Base-by-base conservation (phyloP, 2,888 invertebrate species). In the Chymomyza amoena region DNA sequence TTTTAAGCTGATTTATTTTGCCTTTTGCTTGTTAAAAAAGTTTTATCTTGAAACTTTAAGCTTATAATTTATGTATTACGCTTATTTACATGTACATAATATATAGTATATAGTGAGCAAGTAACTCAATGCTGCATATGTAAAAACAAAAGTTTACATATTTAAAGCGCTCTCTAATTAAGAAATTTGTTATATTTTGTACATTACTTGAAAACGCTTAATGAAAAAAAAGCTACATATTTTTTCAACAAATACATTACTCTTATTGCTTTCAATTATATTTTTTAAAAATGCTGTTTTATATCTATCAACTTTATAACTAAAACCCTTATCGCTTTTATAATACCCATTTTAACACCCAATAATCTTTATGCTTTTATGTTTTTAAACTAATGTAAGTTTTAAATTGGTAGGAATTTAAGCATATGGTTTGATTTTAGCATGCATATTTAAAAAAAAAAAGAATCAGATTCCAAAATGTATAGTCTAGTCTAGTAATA, bases 321-420 rank as follows among this genome's bases (percentile, higher is more conserved):
- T 45, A 5, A 2, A 45, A 10, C 13, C 2, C 13, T 45, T 4
- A 45, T 4, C 13, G 13, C 39, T 13, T 13, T 45, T 45, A 45
- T 45, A 13, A 13, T 10, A 13, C 10, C 13, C 13, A 45, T 45
- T 45, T 45, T 32, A 32, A 25, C 25, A 25, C 25, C 3, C 4
- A 25, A 25, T 4, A 25, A 25, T 4, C 25, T 25, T 25, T 25
- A 1, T 25, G 25, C 25, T 25, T 25, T 25, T 25, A 25, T 4
- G 3, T 25, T 25, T 25, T 25, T 2, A 25, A 25, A 25, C 75
- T 50, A 74, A 80, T 84, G 84, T 84, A 84, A 84, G 78, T 65
- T 78, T 84, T 87, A 82, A 87, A 84, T 86, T 84, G 83, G 76
- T 81, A 77, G 87, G 84, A 84, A 84, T 84, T 84, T 84, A 84